A percentile compares a stretch with the other conserved stretches of the same genome.
These are phyloP conservation scores for Marmota flaviventris DNA, from an alignment of 2,113 vertebrate genomes.

Conservation along the genomic window DNA sequence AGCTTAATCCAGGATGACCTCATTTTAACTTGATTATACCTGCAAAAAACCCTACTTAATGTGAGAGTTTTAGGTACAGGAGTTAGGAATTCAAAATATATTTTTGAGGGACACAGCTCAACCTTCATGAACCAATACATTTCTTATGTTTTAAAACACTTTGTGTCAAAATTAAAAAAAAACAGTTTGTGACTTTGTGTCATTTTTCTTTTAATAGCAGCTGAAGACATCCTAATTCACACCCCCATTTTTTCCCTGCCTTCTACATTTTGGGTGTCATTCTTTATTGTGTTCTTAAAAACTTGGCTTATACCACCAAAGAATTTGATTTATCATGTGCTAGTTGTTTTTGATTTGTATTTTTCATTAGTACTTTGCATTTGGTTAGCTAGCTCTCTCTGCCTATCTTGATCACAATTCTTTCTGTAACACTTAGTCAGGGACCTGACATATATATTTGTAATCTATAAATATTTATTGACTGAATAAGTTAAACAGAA, in stretches of 20 bases:
- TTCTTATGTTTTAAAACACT: constrained; percentile 2
- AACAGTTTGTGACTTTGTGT: background rate
- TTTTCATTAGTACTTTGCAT: background rate
- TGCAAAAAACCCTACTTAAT: background rate
- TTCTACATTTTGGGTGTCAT: background rate
- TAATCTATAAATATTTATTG: constrained; percentile 39
- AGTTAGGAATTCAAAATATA: background rate
- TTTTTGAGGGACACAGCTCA: background rate
- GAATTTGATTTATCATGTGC: background rate
- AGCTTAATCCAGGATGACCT: background rate
- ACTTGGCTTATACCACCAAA: background rate
- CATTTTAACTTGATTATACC: background rate
- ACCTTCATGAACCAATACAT: background rate
- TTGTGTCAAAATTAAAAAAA: background rate
- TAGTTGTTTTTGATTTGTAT: background rate
- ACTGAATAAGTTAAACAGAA: constrained; percentile 60
- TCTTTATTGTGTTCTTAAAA: background rate
- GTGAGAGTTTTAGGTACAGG: background rate
- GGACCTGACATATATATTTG: background rate
- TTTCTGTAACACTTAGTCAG: background rate
- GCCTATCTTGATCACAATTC: background rate
- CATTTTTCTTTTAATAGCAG: background rate
- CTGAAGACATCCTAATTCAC: background rate
- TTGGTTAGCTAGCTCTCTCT: background rate
- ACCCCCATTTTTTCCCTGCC: background rate